Evolutionary conservation across 2,113 vertebrate species (phyloP), one percentile per base, ranked within the genome.

Genomic region (Sylvilagus bachmani): DNA sequence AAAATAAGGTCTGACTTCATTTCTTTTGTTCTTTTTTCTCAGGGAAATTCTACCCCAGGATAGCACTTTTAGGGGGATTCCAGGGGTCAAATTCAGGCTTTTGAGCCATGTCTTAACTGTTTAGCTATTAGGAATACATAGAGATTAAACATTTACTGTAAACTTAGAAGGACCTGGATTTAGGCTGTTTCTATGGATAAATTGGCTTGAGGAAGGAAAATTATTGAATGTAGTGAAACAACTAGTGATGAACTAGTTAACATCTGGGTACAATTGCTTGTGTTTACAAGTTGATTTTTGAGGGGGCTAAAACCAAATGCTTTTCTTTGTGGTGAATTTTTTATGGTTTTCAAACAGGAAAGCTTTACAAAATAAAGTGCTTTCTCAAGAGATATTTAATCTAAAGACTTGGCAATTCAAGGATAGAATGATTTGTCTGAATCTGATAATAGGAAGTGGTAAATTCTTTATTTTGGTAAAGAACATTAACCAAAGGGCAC

Each of bases 41-140:
- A 86, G 95, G 96, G 91, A 97, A 96, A 93, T 96, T 98, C 55
- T 97, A 67, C 44, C 80, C 16, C 19, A 87, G 91, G 86, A 96
- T 95, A 93, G 44, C 90, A 66, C 81, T 96, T 89, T 87, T 89
- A 97, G 97, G 96, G 96, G 4, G 91, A 97, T 98, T 98, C 97
- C 96, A 95, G 93, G 70, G 94, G 94, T 95, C 96, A 95, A 55
- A 73, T 64, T 87, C 66, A 96, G 97, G 95, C 66, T 95, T 61
- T 71, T 36, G 38, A 92, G 70, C 67, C 19, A 67, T 66, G 70
- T 84, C n/a, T 92, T 90, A 70, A 80, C 38, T 96, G 44, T 93
- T 93, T 88, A 49, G 51, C 51, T 89, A 67, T 85, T 85, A 89
- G 29, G 58, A 73, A 83, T 71, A 31, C 22, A 84, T 73, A 78